Percentiles rank a stretch among this genome's conserved stretches.
These are phyloP conservation scores for Apotomis turbidana DNA, from an alignment of 2,888 invertebrate genomes.

Conservation along the genomic window DNA sequence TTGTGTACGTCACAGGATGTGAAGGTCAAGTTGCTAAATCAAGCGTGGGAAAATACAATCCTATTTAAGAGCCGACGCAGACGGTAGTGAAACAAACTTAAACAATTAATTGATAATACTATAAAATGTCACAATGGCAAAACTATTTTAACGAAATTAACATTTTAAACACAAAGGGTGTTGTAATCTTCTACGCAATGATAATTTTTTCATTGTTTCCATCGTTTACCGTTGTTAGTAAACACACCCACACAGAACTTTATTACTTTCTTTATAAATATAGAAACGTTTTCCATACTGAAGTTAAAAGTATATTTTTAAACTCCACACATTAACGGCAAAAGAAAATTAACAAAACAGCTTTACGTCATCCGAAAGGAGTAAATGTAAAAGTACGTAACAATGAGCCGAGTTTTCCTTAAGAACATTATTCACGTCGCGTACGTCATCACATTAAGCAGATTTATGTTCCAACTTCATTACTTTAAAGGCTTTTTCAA, in stretches of 20 bases:
- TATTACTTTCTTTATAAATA: too few relatives aligned
- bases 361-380: conserved; percentile 38
- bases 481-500: conserved; percentile 43
- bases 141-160: too few relatives aligned
- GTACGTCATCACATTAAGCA: conserved; percentile 43
- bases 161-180: too few relatives aligned
- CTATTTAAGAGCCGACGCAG: too few relatives aligned
- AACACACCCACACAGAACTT: too few relatives aligned
- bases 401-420: conserved; percentile 41
- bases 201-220: too few relatives aligned
- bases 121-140: too few relatives aligned
- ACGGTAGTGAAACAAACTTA: too few relatives aligned
- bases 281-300: background rate
- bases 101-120: background rate
- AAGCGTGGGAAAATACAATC: background rate
- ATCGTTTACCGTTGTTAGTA: too few relatives aligned
- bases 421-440: conserved; percentile 43
- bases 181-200: too few relatives aligned
- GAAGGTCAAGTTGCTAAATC: background rate
- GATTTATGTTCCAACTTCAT: conserved; percentile 43
- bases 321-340: conserved; percentile 8
- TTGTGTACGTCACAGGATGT: background rate
- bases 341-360: conserved; percentile 37
- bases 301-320: background rate
- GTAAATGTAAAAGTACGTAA: conserved; percentile 40